Conservation (phyloP, 2,888 invertebrate genomes). For the Diaprepes abbreviatus region DNA sequence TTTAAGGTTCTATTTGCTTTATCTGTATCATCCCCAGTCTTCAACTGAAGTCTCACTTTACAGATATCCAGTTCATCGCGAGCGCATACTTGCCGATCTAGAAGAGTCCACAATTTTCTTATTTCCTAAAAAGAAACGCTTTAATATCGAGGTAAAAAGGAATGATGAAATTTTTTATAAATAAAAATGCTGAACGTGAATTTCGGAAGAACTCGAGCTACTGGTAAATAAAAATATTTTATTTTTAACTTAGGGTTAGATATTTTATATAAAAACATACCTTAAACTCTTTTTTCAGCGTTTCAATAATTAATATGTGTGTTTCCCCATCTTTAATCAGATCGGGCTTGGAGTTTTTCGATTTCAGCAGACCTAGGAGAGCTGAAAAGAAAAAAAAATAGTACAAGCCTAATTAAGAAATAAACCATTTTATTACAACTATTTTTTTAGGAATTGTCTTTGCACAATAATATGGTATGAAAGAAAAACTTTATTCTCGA, state of each 20-base stretch:
- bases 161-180: too few relatives aligned
- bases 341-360: constrained; percentile 61
- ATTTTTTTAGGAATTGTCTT: too few relatives aligned
- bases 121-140: constrained; percentile 57
- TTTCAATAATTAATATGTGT: constrained; percentile 73
- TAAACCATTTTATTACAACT: too few relatives aligned
- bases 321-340: constrained; percentile 68
- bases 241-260: too few relatives aligned
- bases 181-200: too few relatives aligned
- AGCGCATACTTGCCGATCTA: constrained; percentile 69
- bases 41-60: constrained; percentile 72
- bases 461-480: too few relatives aligned
- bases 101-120: constrained; percentile 65
- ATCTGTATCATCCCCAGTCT: constrained; percentile 56
- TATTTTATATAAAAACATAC: constrained; percentile 59
- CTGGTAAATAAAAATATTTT: too few relatives aligned
- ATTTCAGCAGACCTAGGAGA: constrained; percentile 66
- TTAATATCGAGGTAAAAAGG: too few relatives aligned
- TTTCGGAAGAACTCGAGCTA: too few relatives aligned
- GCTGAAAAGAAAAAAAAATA: constrained; percentile 59
- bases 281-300: constrained; percentile 77
- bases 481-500: too few relatives aligned
- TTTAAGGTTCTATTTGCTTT: constrained; percentile 56
- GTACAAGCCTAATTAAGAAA: neutral
- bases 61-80: constrained; percentile 83